Percentiles rank a stretch among this genome's conserved stretches.
These are phyloP conservation scores for Zoanthus sansibaricus DNA, from an alignment of 92 coral and sea anemone species.

Conservation along the genomic window DNA sequence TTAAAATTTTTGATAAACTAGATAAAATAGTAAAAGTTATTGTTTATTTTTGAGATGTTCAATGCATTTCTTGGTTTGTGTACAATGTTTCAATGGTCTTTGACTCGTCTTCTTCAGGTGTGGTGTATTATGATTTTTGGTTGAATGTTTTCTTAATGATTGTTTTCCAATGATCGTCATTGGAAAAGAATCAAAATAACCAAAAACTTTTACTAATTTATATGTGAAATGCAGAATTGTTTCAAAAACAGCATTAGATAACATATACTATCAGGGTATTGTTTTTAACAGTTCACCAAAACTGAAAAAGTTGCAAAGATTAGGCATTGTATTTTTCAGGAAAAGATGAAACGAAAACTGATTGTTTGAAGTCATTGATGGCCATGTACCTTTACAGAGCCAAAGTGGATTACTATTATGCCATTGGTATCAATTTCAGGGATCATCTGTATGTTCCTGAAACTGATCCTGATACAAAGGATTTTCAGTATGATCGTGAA, in stretches of 20 bases:
- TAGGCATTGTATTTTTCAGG: neutral
- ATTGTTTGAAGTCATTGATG: conserved; percentile 34
- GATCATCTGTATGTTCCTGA: conserved; percentile 32
- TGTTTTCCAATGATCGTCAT: no score
- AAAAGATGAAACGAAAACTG: neutral
- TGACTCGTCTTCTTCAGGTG: no score
- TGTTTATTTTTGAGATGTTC: no score
- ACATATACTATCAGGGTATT: neutral
- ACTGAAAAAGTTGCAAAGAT: neutral
- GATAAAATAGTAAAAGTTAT: no score
- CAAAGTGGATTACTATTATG: neutral
- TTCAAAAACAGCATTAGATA: no score
- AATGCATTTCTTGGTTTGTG: no score
- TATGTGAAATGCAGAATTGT: no score
- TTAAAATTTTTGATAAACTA: neutral
- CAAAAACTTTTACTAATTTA: no score
- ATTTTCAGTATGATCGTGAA: neutral
- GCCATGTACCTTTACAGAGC: conserved; percentile 2
- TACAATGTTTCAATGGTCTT: no score
- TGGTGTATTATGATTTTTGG: no score
- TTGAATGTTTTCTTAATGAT: no score
- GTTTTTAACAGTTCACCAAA: neutral
- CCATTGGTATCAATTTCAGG: neutral
- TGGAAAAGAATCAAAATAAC: no score
- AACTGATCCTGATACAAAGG: neutral